Percentiles rank a stretch among this genome's conserved stretches.
Evolutionary conservation across 1,140 invertebrate genomes (phyloP).

Genomic region (Drosophila subobscura): DNA sequence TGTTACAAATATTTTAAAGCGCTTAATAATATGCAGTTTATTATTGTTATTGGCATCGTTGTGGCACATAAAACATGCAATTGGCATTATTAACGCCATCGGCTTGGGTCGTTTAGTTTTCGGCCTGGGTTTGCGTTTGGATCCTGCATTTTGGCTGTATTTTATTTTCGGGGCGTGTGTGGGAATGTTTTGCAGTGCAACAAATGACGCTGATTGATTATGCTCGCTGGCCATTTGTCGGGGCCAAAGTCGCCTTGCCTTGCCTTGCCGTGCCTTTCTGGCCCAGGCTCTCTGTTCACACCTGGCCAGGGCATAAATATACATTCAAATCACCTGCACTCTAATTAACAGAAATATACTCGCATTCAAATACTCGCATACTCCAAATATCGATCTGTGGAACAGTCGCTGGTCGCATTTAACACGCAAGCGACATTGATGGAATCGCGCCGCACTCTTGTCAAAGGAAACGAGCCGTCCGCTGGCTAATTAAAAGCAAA

Average conservation of each 20-base stretch:
- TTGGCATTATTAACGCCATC: constrained; percentile 81
- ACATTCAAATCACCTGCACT: constrained; percentile 75
- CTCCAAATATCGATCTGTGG: constrained; percentile 21
- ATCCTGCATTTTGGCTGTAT: not conserved
- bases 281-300: constrained; percentile 60
- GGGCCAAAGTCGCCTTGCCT: not conserved
- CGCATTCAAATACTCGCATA: constrained; percentile 3
- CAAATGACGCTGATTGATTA: constrained; percentile 77
- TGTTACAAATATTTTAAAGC: constrained; percentile 75
- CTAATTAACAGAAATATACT: constrained; percentile 66
- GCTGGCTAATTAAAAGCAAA: constrained; percentile 70
- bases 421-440: constrained; percentile 64
- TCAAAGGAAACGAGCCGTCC: constrained; percentile 55
- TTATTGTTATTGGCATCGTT: constrained; percentile 77
- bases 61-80: constrained; percentile 77
- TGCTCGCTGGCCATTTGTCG: constrained; percentile 14
- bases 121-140: constrained; percentile 40
- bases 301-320: constrained; percentile 73
- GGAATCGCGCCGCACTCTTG: constrained; percentile 6
- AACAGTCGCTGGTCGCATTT: constrained; percentile 23
- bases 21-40: constrained; percentile 80
- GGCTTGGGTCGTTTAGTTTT: constrained; percentile 60
- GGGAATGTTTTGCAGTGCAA: constrained; percentile 43
- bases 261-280: not conserved
- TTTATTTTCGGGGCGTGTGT: constrained; percentile 56